Conservation (phyloP, 2,113 vertebrate species). For the Siphamia tubifer region DNA sequence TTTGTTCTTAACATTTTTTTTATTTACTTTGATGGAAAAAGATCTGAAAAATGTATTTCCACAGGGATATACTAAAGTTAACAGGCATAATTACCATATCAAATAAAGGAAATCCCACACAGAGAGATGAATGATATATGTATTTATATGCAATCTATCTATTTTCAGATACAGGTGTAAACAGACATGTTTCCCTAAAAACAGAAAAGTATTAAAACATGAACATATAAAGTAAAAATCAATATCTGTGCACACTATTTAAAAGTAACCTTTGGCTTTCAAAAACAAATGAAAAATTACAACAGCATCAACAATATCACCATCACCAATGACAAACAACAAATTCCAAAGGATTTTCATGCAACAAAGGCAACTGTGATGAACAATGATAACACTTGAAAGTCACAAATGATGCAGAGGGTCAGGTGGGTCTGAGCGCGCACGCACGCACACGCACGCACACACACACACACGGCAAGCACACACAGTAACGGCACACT, state of each 20-base stretch:
- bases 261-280: constrained; percentile 79
- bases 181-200: constrained; percentile 74
- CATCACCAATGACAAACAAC: constrained; percentile 60
- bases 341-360: constrained; percentile 68
- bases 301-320: constrained; percentile 49
- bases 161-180: constrained; percentile 81
- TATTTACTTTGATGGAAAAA: not conserved
- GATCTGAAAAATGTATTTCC: not conserved
- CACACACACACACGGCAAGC: not conserved
- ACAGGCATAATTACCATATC: constrained; percentile 1
- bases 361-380: constrained; percentile 80
- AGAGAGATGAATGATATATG: constrained; percentile 71
- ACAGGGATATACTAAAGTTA: not conserved
- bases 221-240: constrained; percentile 65
- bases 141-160: constrained; percentile 81
- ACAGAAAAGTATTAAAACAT: constrained; percentile 62
- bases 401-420: constrained; percentile 48
- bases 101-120: constrained; percentile 47
- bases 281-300: constrained; percentile 61
- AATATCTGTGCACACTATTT: constrained; percentile 69
- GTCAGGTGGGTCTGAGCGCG: constrained; percentile 32
- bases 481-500: constrained; percentile 4
- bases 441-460: not conserved
- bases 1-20: constrained; percentile 12
- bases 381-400: constrained; percentile 47